These are phyloP conservation scores for Acrossocheilus fasciatus DNA, from an alignment of 2,797 vertebrate species.

Conservation along the genomic window DNA sequence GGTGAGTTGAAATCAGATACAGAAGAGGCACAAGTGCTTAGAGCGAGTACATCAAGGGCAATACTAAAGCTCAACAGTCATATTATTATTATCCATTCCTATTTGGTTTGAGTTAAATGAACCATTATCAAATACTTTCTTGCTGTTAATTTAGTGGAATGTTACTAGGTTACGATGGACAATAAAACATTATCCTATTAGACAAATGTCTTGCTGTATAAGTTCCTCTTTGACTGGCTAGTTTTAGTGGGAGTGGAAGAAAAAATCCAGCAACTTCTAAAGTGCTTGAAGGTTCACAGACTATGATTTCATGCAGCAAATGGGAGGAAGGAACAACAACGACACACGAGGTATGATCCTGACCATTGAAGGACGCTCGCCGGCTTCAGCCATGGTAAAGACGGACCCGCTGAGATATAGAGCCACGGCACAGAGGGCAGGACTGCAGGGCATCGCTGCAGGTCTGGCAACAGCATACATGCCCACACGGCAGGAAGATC, in stretches of 20 bases:
- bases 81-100: constrained; percentile 1
- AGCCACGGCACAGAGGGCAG: constrained; percentile 89
- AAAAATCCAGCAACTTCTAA: constrained; percentile 17
- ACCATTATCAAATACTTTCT: not conserved
- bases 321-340: not conserved
- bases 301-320: constrained; percentile 21
- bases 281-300: constrained; percentile 28
- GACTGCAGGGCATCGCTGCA: constrained; percentile 83
- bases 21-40: constrained; percentile 51
- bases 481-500: constrained; percentile 92
- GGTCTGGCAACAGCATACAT: constrained; percentile 91
- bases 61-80: not conserved
- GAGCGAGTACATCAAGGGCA: constrained; percentile 31
- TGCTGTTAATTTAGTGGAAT: not conserved
- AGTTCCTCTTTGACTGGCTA: not conserved
- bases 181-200: not conserved
- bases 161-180: not conserved
- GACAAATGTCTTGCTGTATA: constrained; percentile 8
- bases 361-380: constrained; percentile 12
- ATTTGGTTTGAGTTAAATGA: not conserved
- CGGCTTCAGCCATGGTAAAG: constrained; percentile 77
- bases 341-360: constrained; percentile 9
- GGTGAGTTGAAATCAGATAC: not conserved
- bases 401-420: constrained; percentile 83
- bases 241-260: not conserved